These are phyloP conservation scores for Melospiza melodia DNA, from an alignment of 2,113 vertebrate genomes.

Conservation along the genomic window DNA sequence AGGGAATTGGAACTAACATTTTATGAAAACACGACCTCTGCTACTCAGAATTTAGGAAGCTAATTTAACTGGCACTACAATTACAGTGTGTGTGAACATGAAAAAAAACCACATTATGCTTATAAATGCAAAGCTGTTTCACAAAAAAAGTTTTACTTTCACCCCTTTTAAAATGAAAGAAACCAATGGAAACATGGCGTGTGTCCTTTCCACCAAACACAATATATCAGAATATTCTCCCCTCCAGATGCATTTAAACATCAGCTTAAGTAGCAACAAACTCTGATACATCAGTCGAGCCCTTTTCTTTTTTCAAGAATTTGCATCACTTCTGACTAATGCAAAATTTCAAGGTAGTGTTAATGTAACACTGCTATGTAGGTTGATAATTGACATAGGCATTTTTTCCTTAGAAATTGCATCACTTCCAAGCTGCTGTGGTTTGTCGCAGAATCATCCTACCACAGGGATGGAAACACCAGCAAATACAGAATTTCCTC, in stretches of 20 bases:
- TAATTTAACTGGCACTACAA: background rate
- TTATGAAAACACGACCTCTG: constrained; percentile 3
- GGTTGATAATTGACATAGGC: background rate
- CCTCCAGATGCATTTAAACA: background rate
- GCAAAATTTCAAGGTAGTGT: background rate
- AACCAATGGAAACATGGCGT: background rate
- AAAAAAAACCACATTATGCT: background rate
- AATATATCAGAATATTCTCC: background rate
- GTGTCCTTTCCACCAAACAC: background rate
- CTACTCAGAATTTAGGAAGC: background rate
- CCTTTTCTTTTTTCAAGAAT: background rate
- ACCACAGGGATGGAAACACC: background rate
- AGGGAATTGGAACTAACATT: background rate
- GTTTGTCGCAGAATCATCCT: background rate
- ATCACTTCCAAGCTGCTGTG: background rate
- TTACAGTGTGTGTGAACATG: background rate
- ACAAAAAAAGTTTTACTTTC: background rate
- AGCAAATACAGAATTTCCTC: background rate
- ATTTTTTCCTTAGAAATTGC: background rate
- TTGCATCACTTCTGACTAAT: background rate
- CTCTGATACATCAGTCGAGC: background rate
- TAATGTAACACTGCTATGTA: background rate
- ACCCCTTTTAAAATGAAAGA: background rate
- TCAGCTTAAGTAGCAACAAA: background rate
- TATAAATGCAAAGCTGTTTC: background rate